Evolutionary conservation across 2,113 vertebrate genomes (phyloP).

Genomic region (Hippocampus zosterae): DNA sequence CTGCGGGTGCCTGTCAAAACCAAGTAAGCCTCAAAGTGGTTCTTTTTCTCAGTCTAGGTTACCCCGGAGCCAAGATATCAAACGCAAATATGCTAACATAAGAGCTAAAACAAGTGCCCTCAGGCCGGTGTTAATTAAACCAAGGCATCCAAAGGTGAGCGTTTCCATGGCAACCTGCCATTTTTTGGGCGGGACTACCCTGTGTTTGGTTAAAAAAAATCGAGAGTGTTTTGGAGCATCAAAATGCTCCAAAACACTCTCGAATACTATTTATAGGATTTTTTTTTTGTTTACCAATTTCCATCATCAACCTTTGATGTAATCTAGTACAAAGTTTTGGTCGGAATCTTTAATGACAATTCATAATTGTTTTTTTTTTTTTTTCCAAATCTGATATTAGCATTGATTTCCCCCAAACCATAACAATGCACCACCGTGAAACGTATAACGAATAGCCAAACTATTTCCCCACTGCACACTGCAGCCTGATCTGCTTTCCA

Average conservation of each 20-base stretch:
- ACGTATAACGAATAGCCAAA: neutral
- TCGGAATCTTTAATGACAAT: no score
- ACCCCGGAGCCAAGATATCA: neutral
- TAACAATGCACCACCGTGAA: neutral
- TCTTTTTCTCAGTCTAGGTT: no score
- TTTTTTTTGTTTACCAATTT: no score
- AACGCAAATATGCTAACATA: neutral
- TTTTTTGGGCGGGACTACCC: no score
- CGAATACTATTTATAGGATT: neutral
- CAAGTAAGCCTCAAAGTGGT: slow-evolving; percentile 3
- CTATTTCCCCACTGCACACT: neutral
- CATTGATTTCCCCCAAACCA: no score
- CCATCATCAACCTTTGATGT: no score
- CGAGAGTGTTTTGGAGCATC: neutral
- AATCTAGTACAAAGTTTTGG: no score
- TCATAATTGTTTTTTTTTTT: no score
- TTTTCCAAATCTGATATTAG: no score
- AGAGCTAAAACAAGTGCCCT: neutral
- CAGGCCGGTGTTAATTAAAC: neutral
- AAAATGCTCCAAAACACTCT: no score
- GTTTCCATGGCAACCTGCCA: neutral
- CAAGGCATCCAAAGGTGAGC: neutral
- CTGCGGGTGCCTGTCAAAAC: slow-evolving; percentile 2
- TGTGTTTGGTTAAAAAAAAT: no score
- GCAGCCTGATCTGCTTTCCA: neutral